Conservation (phyloP, 2,888 invertebrate species). For the Drosophila percnosoma region DNA sequence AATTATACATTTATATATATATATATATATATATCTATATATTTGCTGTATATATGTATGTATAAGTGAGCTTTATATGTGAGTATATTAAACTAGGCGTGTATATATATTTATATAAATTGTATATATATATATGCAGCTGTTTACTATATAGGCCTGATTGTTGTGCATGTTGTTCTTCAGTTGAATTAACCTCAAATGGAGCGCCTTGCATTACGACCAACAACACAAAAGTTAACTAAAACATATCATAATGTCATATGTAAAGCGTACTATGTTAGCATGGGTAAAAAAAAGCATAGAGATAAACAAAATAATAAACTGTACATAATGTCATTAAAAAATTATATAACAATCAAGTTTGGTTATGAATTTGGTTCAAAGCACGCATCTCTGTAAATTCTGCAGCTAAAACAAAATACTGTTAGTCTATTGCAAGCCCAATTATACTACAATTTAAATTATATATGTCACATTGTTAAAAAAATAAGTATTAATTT, state of each 20-base stretch:
- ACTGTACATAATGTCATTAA: constrained; percentile 76
- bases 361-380: constrained; percentile 77
- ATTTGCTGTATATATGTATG: constrained; percentile 31
- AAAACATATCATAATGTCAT: constrained; percentile 65
- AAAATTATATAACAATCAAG: constrained; percentile 78
- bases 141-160: constrained; percentile 77
- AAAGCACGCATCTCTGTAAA: constrained; percentile 64
- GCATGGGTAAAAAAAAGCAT: constrained; percentile 35
- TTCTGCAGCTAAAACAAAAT: constrained; percentile 68
- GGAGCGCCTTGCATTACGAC: constrained; percentile 65
- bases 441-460: constrained; percentile 69
- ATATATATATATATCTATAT: constrained; percentile 62
- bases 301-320: constrained; percentile 58
- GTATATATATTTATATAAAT: constrained; percentile 55
- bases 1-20: constrained; percentile 68
- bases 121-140: constrained; percentile 65
- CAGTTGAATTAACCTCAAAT: constrained; percentile 61
- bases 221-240: constrained; percentile 40
- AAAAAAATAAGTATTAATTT: constrained; percentile 51
- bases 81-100: constrained; percentile 62
- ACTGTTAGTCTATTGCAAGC: constrained; percentile 79
- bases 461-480: constrained; percentile 65
- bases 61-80: constrained; percentile 61
- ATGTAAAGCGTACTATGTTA: constrained; percentile 63
- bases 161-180: constrained; percentile 78